These are phyloP conservation scores for Origma solitaria DNA, from an alignment of 2,113 vertebrate genomes.

Conservation along the genomic window DNA sequence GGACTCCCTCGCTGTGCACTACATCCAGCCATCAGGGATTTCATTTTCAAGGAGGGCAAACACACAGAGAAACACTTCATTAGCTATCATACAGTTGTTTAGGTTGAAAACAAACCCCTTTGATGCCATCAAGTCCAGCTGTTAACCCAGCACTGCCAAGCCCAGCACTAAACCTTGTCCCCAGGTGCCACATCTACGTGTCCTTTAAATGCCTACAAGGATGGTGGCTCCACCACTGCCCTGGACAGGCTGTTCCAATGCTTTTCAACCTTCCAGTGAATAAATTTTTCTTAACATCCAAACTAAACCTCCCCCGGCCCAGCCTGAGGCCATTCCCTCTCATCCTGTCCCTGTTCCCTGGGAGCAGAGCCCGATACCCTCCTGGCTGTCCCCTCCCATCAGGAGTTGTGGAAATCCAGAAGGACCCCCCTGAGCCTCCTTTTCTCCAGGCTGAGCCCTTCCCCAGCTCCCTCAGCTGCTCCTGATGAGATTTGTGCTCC, in stretches of 20 bases:
- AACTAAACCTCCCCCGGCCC: accelerated
- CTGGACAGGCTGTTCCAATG: background rate
- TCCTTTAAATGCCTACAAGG: background rate
- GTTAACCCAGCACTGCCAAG: background rate
- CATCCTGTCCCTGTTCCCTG: background rate
- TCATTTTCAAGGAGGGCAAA: background rate
- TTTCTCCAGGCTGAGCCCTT: background rate
- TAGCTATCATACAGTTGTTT: background rate
- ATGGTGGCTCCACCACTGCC: background rate
- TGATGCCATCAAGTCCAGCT: background rate
- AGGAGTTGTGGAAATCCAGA: background rate
- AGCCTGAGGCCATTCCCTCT: accelerated
- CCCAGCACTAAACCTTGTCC: background rate
- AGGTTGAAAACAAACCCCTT: background rate
- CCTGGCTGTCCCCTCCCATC: background rate
- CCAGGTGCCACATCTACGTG: background rate
- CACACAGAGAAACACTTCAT: background rate
- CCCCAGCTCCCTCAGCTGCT: background rate
- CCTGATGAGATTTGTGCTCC: background rate
- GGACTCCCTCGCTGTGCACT: background rate
- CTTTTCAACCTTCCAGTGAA: background rate
- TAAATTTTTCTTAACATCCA: background rate
- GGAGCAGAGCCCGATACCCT: background rate
- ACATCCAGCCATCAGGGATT: background rate
- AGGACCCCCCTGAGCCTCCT: background rate